Evolutionary conservation across 2,888 invertebrate genomes (phyloP), one percentile per base, ranked within the genome.

Genomic region (Agriopis aurantiaria): DNA sequence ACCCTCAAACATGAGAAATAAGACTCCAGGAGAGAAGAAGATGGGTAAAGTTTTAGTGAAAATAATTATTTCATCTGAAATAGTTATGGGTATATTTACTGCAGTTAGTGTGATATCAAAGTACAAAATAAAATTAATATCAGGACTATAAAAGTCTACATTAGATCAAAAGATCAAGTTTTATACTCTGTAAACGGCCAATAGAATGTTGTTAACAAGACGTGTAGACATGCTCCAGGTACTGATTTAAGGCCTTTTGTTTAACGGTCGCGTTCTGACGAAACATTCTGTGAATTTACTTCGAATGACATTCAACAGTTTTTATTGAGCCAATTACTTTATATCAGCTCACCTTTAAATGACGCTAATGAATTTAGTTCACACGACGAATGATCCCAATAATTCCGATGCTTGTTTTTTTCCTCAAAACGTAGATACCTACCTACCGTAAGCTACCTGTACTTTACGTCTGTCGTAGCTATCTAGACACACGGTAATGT

Each of bases 311-410:
- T 81, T 78, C 23, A 78, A 74, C 69, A 76, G 71, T 81, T 82
- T 81, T 85, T 82, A 79, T 77, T 78, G 74, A 72, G 72, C 64
- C 78, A 80, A 83, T 83, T 80, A 83, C 78, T 75, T 74, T 77
- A 72, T 73, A 79, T 78, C 73, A 70, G 72, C 76, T 76, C 73
- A 76, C 76, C 69, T 80, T 82, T 82, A 78, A 77, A 78, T 72
- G 74, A 73, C 64, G 69, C 72, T 84, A 82, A 83, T 85, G 80
- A 83, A 84, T 82, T 80, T 78, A 60, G 78, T 86, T 85, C 81
- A 80, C 83, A 84, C 82, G 78, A 79, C 77, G 68, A 68, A 79
- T 80, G 75, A 74, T 69, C 57, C 75, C 71, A 76, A 74, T 66
- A 68, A 66, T 68, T 57, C 64, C 62, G 72, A 63, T 64, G 46